Base-by-base conservation (phyloP, 30 jellyfish, hydroid and myxozoan species). In the Mastigias papua region DNA sequence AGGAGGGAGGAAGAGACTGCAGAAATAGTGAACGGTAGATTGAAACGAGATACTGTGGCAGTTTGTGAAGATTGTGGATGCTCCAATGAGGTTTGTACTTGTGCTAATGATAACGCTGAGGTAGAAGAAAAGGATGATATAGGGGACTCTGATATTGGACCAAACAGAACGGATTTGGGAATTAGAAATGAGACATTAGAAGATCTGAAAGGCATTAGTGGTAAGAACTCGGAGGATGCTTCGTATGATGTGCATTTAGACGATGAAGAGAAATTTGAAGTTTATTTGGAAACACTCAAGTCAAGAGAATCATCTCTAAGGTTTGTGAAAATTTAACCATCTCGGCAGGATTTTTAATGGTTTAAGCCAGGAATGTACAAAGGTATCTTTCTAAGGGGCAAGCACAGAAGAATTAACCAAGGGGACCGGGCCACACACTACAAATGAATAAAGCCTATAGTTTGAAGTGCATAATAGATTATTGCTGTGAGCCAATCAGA, bases 231-330 rank as follows among this genome's bases (percentile, higher is more conserved):
- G 9, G 35, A 15, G 2, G 61, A 73, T 42, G 91, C 49, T 26
- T 57, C 94, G 42, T 85, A 85, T 58, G 82, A 85, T 67, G 33
- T 85, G 88, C 42, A 35, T 22, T 69, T 85, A 0, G 69, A 85
- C 31, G 88, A 72, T 30, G 94, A 85, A 1, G 94, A 85, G 46
- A 73, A 85, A 63, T 70, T 75, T 0, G 88, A 85, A 46, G 54
- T 85, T 21, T 85, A 72, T 30, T 34, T 85, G 27, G 88, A 85
- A 54, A 77, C 90, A 2, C 50, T 86, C 64, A 72, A 64, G 65
- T 75, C 95, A 65, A 76, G 86, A 23, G 90, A 86, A 46, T n/a
- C 26, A 1, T 23, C 81, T 16, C 26, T 84, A 48, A 35, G 93
- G 93, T 73, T 19, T 23, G 63, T 20, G 25, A 11, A 29, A 7